These are phyloP conservation scores for Euzophera pinguis DNA, from an alignment of 2,888 invertebrate genomes.

Conservation along the genomic window DNA sequence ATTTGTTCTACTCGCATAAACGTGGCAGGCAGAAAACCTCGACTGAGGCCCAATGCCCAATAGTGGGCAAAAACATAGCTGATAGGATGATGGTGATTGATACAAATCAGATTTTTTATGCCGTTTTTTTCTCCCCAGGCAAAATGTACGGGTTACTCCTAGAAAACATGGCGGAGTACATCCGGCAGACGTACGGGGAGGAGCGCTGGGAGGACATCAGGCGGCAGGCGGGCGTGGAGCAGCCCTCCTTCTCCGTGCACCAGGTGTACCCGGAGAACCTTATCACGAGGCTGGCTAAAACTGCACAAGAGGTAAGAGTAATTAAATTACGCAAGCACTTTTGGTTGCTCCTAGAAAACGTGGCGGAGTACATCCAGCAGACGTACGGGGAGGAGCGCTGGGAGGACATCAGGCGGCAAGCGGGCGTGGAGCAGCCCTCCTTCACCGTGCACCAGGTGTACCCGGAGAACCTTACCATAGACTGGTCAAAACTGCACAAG, in stretches of 20 bases:
- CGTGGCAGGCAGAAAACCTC: too few species aligned
- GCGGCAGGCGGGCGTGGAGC: constrained; percentile 90
- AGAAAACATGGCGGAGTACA: constrained; percentile 95
- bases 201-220: constrained; percentile 96
- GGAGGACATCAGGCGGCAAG: constrained; percentile 93
- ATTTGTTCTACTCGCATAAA: too few species aligned
- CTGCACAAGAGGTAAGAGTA: constrained; percentile 92
- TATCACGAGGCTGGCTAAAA: constrained; percentile 90
- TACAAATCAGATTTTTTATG: too few species aligned
- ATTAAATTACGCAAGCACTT: too few species aligned
- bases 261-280: constrained; percentile 96
- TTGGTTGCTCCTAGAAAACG: constrained; percentile 95
- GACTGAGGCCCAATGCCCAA: too few species aligned
- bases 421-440: constrained; percentile 92
- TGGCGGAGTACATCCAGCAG: constrained; percentile 94
- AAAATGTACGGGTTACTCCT: constrained; percentile 97
- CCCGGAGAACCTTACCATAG: constrained; percentile 91
- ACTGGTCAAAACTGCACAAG: constrained; percentile 91
- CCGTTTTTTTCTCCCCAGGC: constrained; percentile 30
- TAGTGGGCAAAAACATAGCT: too few species aligned
- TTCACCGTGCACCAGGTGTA: constrained; percentile 96
- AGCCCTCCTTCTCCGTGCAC: constrained; percentile 93
- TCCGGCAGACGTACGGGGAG: constrained; percentile 95
- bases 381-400: constrained; percentile 97
- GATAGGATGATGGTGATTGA: too few species aligned